These are phyloP conservation scores for Pseudomyrmex cubaensis DNA, from an alignment of 1,140 invertebrate species.

Conservation along the genomic window DNA sequence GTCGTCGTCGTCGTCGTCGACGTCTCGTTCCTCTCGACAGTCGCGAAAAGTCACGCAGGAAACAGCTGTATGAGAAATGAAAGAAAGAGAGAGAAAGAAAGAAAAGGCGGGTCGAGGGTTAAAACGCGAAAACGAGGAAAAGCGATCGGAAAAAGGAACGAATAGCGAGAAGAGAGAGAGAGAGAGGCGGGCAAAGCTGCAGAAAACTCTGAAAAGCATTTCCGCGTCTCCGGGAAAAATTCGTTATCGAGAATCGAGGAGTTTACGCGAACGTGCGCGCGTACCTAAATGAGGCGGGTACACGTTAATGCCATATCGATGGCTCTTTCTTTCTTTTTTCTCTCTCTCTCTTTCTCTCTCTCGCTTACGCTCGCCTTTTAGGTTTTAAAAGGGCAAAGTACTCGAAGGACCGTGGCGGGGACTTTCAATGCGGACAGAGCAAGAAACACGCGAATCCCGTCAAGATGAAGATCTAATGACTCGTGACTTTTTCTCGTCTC, in stretches of 20 bases:
- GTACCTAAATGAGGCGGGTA: slow-evolving; percentile 75
- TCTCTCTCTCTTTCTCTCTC: slow-evolving; percentile 18
- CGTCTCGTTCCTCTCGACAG: slow-evolving; percentile 17
- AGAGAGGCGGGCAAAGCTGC: slow-evolving; percentile 2
- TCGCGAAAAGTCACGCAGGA: slow-evolving; percentile 60
- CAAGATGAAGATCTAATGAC: slow-evolving; percentile 45
- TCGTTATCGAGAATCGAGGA: slow-evolving; percentile 77
- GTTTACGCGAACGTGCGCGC: slow-evolving; percentile 73
- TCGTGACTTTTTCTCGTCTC: slow-evolving; percentile 37
- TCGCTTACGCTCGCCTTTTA: background rate
- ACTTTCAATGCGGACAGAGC: slow-evolving; percentile 41
- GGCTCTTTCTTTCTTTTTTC: slow-evolving; percentile 11
- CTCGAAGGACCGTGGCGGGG: background rate
- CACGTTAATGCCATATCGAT: slow-evolving; percentile 65
- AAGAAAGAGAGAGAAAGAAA: slow-evolving; percentile 3
- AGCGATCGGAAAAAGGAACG: slow-evolving; percentile 16
- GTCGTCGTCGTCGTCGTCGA: background rate
- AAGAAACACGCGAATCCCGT: slow-evolving; percentile 32
- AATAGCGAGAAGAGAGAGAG: background rate
- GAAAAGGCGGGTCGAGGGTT: slow-evolving; percentile 5
- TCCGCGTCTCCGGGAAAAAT: slow-evolving; percentile 74
- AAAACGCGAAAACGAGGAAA: slow-evolving; percentile 16
- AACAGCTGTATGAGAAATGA: slow-evolving; percentile 55
- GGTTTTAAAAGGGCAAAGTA: slow-evolving; percentile 26
- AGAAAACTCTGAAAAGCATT: slow-evolving; percentile 75